phyloP scores from a whole-genome alignment of 2,797 vertebrate species.

The Pteropus rufus region DNA sequence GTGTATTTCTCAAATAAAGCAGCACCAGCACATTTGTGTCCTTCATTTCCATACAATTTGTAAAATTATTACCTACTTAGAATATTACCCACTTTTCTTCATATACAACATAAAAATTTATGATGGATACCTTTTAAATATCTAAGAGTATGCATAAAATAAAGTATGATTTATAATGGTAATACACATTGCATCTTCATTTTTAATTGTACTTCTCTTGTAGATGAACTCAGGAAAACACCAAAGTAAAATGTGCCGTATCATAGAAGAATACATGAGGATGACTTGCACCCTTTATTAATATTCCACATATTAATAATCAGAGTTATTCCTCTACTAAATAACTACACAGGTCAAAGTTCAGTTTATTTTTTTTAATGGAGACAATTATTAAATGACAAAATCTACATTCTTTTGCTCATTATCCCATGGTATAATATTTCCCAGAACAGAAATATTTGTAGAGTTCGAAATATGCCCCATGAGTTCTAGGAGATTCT shows the following conservation, averaged over 20 bases:
- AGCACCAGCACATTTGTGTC: neutral
- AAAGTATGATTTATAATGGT: conserved; percentile 62
- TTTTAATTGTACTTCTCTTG: conserved; percentile 71
- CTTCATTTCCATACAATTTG: conserved; percentile 68
- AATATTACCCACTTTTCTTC: conserved; percentile 66
- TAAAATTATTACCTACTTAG: conserved; percentile 68
- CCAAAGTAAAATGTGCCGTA: conserved; percentile 28
- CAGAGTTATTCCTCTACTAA: neutral
- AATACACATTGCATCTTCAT: conserved; percentile 50
- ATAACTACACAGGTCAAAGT: neutral
- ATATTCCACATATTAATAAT: neutral
- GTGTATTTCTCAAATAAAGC: conserved; percentile 47
- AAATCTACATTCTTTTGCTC: neutral
- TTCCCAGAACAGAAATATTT: conserved; percentile 16
- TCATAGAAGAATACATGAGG: neutral
- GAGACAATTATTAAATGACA: conserved; percentile 22
- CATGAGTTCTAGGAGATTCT: conserved; percentile 15
- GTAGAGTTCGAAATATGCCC: neutral
- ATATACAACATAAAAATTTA: conserved; percentile 77
- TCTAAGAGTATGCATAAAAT: conserved; percentile 56
- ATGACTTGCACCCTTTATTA: neutral
- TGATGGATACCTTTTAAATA: conserved; percentile 65
- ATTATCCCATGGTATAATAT: neutral
- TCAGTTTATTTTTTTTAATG: neutral
- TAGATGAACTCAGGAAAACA: conserved; percentile 40